Evolutionary conservation across 2,888 invertebrate species (phyloP).

Genomic region (Cosmia pyralina): DNA sequence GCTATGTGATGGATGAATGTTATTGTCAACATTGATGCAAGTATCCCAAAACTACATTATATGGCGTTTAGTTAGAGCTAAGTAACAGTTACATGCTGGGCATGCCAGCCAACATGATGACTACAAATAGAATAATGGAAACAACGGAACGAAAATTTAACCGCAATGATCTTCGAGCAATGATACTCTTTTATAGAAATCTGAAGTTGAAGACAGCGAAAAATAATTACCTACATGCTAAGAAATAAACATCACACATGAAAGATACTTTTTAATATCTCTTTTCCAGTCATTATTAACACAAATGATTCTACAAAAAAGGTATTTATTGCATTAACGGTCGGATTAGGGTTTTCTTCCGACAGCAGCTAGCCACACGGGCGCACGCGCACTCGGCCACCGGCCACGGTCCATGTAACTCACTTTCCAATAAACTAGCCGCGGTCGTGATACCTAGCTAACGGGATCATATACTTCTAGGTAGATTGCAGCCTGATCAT

Average conservation of each 20-base stretch:
- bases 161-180: conserved; percentile 28
- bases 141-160: conserved; percentile 62
- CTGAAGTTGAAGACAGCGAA: conserved; percentile 2
- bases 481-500: conserved; percentile 77
- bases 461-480: conserved; percentile 85
- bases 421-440: conserved; percentile 88
- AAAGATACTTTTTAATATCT: conserved; percentile 3
- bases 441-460: conserved; percentile 86
- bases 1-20: background rate
- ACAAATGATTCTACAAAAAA: conserved; percentile 10
- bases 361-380: conserved; percentile 66
- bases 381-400: conserved; percentile 74
- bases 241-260: conserved; percentile 4
- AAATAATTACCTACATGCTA: conserved; percentile 5
- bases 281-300: conserved; percentile 19
- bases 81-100: conserved; percentile 21
- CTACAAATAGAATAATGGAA: conserved; percentile 67
- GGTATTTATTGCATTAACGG: conserved; percentile 63
- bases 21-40: background rate
- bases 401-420: conserved; percentile 81
- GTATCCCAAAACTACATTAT: conserved; percentile 2
- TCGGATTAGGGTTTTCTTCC: conserved; percentile 75
- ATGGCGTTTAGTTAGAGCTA: conserved; percentile 9
- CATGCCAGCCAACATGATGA: conserved; percentile 34
- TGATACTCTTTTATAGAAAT: conserved; percentile 29